Base-by-base conservation (phyloP, 2,113 vertebrate species). In the Sminthopsis crassicaudata region DNA sequence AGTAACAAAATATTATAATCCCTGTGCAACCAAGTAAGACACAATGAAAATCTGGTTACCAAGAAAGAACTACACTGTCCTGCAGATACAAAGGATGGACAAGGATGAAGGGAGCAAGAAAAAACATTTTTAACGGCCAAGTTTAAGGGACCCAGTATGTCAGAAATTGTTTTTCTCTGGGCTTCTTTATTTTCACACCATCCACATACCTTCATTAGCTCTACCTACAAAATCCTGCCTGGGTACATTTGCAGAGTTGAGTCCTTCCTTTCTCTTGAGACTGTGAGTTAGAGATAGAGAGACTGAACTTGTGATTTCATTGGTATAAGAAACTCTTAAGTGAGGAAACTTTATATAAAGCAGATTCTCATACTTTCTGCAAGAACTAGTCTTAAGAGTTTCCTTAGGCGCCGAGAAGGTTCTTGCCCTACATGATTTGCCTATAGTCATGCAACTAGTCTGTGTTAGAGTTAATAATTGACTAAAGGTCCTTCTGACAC, bases 21-120 rank as follows among this genome's bases (percentile, higher is more conserved):
- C 92, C 92, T 93, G 0, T 60, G 95, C 96, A 96, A 93, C 46
- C 19, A 53, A 55, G 89, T 52, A 36, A 67, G 46, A 94, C 91
- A 46, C 8, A 6, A 0, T 10, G 55, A 25, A 91, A 7, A 48
- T 53, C n/a, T 27, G 89, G 51, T 93, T 16, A 90, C 3, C 1
- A 89, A 91, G 76, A 76, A 89, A 91, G 76, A 76, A 55, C 90
- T 93, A 42, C 60, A 48, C 60, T 57, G 54, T 55, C 60, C 36
- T 0, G 1, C 67, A 90, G 91, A 91, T 57, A 23, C n/a, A 95
- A 95, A 91, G 89, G 25, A 23, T 88, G 93, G 51, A 92, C 89
- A 91, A 91, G 27, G 46, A 55, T n/a, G 27, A 27, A 91, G 92
- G 50, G 53, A 93, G 24, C 53, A 50, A 67, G 90, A 30, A 91